Base-by-base conservation (phyloP, 2,113 vertebrate species). In the Phrynocephalus versicolor region DNA sequence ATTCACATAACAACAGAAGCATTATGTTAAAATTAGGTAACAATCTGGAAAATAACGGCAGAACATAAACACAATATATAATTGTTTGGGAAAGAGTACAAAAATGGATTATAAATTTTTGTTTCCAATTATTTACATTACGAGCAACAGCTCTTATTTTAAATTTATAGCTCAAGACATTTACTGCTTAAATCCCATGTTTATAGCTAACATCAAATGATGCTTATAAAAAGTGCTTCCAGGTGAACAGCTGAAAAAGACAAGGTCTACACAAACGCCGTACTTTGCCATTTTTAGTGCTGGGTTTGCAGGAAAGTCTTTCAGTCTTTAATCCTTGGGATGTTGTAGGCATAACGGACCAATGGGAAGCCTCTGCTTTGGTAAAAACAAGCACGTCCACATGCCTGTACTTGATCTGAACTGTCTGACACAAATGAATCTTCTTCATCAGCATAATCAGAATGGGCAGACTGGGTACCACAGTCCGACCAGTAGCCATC, bases 351-450 rank as follows among this genome's bases (percentile, higher is more conserved):
- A 0, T 98, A 98, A 90, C 97, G 98, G 70, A 98, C 98, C 90
- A 99, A 93, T 60, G 99, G 98, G 84, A 99, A 97, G 1, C 98
- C 98, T 67, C 97, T 95, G 93, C 97, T 98, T 95, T 99, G 98
- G 92, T 98, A 99, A 96, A 99, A 99, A 87, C 98, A 99, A 0
- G 98, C 98, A 1, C 98, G 97, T 71, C 98, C 97, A 0, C 99
- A 99, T 74, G 98, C 98, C 96, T 99, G 98, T 67, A 99, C 97
- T 95, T 99, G 98, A 93, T 99, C 98, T 0, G 99, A 99, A 90
- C 98, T 99, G 96, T 99, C 99, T 0, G 98, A 99, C 82, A 99
- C 97, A 19, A 99, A 98, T 15, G 98, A 99, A 92, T 99, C 99
- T 1, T 98, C 98, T 93, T 99, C 98, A 1, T 99, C 98, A 0